These are phyloP conservation scores for Himalopsyche anomala DNA, from an alignment of 2,888 invertebrate genomes.

Conservation along the genomic window DNA sequence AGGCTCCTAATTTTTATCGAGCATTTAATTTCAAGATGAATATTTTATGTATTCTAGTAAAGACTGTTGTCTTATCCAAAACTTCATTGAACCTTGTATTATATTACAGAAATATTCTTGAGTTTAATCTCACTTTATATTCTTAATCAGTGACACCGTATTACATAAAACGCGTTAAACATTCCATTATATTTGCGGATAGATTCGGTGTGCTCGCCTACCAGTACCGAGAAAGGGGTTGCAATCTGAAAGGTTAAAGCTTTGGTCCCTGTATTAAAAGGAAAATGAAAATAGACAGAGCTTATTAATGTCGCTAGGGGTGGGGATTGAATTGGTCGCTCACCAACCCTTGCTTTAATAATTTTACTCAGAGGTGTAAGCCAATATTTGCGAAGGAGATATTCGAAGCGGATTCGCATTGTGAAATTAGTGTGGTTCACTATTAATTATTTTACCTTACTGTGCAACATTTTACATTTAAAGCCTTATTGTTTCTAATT, in stretches of 20 bases:
- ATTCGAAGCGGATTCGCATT: constrained; percentile 23
- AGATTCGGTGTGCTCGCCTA: constrained; percentile 9
- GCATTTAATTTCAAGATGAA: not conserved
- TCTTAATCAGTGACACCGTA: constrained; percentile 26
- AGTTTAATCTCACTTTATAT: constrained; percentile 16
- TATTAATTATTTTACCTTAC: constrained; percentile 46
- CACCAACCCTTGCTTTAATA: constrained; percentile 51
- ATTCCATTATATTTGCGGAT: constrained; percentile 41
- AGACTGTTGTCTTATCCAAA: not conserved
- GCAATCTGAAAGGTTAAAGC: constrained; percentile 49
- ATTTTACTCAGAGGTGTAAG: constrained; percentile 48
- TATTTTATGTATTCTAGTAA: not conserved
- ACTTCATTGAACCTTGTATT: not conserved
- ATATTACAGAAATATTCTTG: not conserved
- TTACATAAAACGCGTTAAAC: constrained; percentile 29
- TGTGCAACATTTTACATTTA: constrained; percentile 12
- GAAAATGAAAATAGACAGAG: constrained; percentile 65
- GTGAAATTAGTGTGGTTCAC: constrained; percentile 39
- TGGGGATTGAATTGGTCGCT: constrained; percentile 11
- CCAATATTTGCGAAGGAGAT: constrained; percentile 51
- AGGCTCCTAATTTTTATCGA: too few species aligned
- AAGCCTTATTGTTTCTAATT: not conserved
- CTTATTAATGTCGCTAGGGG: constrained; percentile 61
- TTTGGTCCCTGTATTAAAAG: constrained; percentile 58
- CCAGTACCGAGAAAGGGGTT: constrained; percentile 24